Conservation (phyloP, 2,113 vertebrate genomes). For the Phrynocephalus versicolor region DNA sequence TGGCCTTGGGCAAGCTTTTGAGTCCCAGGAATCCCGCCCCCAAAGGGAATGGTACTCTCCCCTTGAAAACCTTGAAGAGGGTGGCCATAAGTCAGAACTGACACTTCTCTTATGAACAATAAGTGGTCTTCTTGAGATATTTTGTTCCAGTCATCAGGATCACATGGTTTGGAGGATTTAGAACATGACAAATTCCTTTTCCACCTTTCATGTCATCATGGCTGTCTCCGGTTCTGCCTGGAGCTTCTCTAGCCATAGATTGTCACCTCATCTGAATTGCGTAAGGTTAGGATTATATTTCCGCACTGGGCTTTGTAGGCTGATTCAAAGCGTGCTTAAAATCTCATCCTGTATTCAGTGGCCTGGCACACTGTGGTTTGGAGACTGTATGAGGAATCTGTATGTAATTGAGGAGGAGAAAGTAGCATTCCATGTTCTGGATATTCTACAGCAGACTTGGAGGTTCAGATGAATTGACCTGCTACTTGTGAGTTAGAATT, state of each 20-base stretch:
- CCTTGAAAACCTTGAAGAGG: too few relatives aligned
- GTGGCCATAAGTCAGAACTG: too few relatives aligned
- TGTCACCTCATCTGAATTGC: neutral
- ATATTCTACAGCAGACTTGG: neutral
- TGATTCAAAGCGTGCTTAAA: neutral
- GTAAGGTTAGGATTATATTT: constrained; percentile 33
- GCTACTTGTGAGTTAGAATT: neutral
- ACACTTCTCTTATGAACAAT: constrained; percentile 44
- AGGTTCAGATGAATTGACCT: neutral
- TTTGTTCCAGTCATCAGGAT: constrained; percentile 23
- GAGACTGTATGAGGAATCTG: neutral
- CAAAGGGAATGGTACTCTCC: too few relatives aligned
- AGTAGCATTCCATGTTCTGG: neutral
- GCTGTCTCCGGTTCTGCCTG: too few relatives aligned
- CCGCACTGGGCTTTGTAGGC: neutral
- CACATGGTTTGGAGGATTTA: neutral
- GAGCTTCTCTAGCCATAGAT: neutral
- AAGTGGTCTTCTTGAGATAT: constrained; percentile 5
- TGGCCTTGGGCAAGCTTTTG: too few relatives aligned
- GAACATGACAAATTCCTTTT: neutral
- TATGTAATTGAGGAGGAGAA: neutral
- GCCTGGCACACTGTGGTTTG: neutral
- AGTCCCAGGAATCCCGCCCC: too few relatives aligned
- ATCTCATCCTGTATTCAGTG: neutral
- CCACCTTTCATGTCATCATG: too few relatives aligned